A percentile compares a stretch with the other conserved stretches of the same genome.
phyloP scores from a whole-genome alignment of 2,888 invertebrate species.

The Meandrusa payeni region DNA sequence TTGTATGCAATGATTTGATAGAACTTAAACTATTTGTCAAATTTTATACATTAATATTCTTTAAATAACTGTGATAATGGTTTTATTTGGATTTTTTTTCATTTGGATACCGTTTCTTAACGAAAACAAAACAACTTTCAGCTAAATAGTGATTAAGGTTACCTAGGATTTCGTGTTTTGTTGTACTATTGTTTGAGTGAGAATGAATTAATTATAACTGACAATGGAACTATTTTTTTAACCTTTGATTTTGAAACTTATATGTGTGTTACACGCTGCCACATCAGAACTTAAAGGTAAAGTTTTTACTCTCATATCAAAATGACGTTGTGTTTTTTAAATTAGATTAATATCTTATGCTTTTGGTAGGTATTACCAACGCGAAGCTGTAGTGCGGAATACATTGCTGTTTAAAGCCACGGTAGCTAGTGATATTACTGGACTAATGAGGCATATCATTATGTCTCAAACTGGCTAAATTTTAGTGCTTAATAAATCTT shows the following conservation, averaged over 20 bases:
- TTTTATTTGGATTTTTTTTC: not conserved
- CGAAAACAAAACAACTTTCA: not conserved
- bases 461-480: too few species aligned
- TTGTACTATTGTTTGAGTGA: conserved; percentile 3
- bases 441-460: too few species aligned
- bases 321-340: too few species aligned
- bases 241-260: conserved; percentile 62
- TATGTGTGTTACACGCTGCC: conserved; percentile 79
- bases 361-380: too few species aligned
- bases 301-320: too few species aligned
- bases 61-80: conserved; percentile 12
- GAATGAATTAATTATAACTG: conserved; percentile 4
- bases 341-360: too few species aligned
- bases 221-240: conserved; percentile 14
- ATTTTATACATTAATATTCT: not conserved
- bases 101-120: not conserved
- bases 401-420: too few species aligned
- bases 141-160: not conserved
- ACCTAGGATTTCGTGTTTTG: not conserved
- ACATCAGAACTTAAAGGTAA: conserved; percentile 76
- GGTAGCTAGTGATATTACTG: too few species aligned
- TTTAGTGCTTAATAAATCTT: too few species aligned
- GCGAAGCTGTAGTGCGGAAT: too few species aligned
- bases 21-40: too few species aligned
- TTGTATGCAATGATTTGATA: too few species aligned